Conservation (phyloP, 2,888 invertebrate genomes). For the Rotaria socialis region DNA sequence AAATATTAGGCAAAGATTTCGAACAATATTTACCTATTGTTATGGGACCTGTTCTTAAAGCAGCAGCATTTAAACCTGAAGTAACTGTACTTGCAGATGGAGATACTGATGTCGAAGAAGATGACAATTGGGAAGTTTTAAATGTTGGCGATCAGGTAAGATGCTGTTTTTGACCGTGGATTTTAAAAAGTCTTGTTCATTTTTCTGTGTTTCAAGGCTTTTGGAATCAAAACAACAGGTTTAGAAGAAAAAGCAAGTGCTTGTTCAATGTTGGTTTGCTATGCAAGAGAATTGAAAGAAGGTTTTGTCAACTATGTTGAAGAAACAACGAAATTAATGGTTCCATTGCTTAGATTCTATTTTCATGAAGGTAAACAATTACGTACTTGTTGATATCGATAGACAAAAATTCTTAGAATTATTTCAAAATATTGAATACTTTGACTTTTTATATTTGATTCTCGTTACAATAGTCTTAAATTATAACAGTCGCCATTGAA, state of each 20-base stretch:
- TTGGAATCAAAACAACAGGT: conserved; percentile 85
- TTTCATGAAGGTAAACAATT: conserved; percentile 55
- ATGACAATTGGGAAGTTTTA: conserved; percentile 88
- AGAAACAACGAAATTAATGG: conserved; percentile 62
- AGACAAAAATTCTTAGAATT: too few relatives aligned
- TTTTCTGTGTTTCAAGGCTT: conserved; percentile 68
- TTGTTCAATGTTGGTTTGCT: conserved; percentile 91
- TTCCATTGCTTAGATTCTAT: conserved; percentile 71
- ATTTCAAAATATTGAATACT: too few relatives aligned
- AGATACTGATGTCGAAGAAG: conserved; percentile 73
- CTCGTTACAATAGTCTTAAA: too few relatives aligned
- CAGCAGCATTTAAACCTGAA: conserved; percentile 86
- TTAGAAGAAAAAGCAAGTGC: conserved; percentile 92
- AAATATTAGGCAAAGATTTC: conserved; percentile 78
- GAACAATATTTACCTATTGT: conserved; percentile 85
- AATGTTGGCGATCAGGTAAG: conserved; percentile 77
- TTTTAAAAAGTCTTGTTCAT: background rate
- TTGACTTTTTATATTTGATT: too few relatives aligned
- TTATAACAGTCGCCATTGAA: too few relatives aligned
- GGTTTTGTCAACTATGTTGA: conserved; percentile 74
- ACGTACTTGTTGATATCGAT: too few relatives aligned
- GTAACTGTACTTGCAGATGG: conserved; percentile 70
- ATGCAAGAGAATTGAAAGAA: conserved; percentile 84
- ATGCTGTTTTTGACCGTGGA: background rate
- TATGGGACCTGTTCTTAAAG: conserved; percentile 87